Evolutionary conservation across 2,797 vertebrate genomes (phyloP).

Genomic region (Spinibarbus caldwelli): DNA sequence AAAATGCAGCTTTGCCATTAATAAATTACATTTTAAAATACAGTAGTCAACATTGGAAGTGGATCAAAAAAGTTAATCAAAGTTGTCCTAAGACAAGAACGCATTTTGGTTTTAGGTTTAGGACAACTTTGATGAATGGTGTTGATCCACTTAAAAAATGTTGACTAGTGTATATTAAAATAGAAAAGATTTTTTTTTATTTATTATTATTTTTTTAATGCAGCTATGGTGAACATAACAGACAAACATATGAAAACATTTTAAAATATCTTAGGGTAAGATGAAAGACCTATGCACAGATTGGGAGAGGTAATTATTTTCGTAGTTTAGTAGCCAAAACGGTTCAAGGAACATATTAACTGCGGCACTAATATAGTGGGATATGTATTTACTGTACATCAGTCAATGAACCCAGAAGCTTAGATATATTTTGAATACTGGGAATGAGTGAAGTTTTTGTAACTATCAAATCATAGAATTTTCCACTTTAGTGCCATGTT

Average conservation of each 20-base stretch:
- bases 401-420: not conserved
- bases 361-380: not conserved
- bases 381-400: not conserved
- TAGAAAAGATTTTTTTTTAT: no score
- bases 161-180: not conserved
- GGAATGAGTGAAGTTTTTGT: not conserved
- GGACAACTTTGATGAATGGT: no score
- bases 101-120: no score
- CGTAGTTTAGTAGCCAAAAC: not conserved
- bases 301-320: not conserved
- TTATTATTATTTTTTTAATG: no score
- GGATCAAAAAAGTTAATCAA: no score
- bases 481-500: not conserved
- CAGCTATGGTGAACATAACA: not conserved
- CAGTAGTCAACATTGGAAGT: no score
- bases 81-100: no score
- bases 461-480: not conserved
- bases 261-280: no score
- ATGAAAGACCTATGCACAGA: not conserved
- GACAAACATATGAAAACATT: not conserved
- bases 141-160: not conserved
- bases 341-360: not conserved
- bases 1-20: not conserved
- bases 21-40: no score
- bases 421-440: not conserved